Evolutionary conservation across 1,140 invertebrate species (phyloP).

Genomic region (Drosophila repletoides): DNA sequence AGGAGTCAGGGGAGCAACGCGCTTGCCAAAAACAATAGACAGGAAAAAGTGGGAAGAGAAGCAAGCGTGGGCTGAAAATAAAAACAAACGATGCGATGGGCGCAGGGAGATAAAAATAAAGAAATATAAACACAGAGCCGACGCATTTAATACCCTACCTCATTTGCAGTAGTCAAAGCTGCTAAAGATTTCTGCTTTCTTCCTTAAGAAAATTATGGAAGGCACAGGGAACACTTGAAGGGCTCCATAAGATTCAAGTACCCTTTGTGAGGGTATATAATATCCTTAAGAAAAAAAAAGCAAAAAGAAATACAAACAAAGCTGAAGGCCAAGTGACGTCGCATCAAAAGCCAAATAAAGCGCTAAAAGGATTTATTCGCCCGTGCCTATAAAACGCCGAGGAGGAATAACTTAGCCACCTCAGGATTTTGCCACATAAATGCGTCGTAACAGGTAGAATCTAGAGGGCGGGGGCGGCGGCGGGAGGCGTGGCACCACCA

Average conservation of each 20-base stretch:
- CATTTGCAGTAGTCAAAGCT: too few species aligned
- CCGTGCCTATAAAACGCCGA: conserved; percentile 7
- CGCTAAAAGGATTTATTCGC: conserved; percentile 73
- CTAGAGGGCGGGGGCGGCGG: too few species aligned
- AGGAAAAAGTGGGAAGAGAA: background rate
- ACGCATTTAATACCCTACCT: background rate
- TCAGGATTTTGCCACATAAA: background rate
- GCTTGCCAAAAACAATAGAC: conserved; percentile 50
- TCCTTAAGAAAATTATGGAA: too few species aligned
- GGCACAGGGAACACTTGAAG: too few species aligned
- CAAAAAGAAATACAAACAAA: conserved; percentile 45
- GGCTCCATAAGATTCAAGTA: background rate
- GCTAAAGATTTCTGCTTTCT: too few species aligned
- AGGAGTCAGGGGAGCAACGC: conserved; percentile 15
- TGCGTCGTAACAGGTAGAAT: too few species aligned
- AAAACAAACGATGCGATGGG: conserved; percentile 19
- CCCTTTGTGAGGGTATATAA: background rate
- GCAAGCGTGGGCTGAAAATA: conserved; percentile 13
- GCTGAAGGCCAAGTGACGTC: conserved; percentile 13
- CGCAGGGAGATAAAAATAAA: conserved; percentile 17
- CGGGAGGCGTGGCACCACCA: too few species aligned
- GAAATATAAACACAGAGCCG: background rate
- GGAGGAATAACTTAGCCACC: conserved; percentile 11
- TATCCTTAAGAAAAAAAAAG: background rate
- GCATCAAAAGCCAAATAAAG: conserved; percentile 71